Conservation (phyloP, 2,888 invertebrate species). For the Carterocephalus palaemon region DNA sequence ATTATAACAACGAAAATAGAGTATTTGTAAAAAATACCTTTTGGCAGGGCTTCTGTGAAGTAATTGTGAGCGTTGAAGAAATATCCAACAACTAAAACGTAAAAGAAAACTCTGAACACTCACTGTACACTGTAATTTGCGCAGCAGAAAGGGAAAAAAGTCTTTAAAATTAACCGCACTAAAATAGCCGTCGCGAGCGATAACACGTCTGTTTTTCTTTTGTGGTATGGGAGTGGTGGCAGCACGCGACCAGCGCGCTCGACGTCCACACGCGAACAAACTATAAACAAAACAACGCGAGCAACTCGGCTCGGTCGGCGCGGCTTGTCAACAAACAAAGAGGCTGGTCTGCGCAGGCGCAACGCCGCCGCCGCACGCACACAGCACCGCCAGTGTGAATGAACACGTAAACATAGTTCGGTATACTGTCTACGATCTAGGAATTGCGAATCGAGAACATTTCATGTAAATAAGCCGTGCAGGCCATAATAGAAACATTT, state of each 20-base stretch:
- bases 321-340: slow-evolving; percentile 78
- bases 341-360: slow-evolving; percentile 53
- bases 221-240: slow-evolving; percentile 17
- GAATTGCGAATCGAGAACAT: slow-evolving; percentile 24
- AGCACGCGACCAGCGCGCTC: slow-evolving; percentile 47
- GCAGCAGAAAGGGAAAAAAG: slow-evolving; percentile 49
- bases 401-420: slow-evolving; percentile 64
- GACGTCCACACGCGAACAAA: slow-evolving; percentile 53
- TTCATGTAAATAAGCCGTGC: slow-evolving; percentile 6
- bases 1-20: neutral
- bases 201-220: slow-evolving; percentile 44
- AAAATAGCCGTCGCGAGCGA: slow-evolving; percentile 58
- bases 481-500: slow-evolving; percentile 12
- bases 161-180: slow-evolving; percentile 56
- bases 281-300: slow-evolving; percentile 39
- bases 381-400: slow-evolving; percentile 60
- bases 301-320: slow-evolving; percentile 47
- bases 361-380: slow-evolving; percentile 60
- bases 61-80: slow-evolving; percentile 59
- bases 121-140: slow-evolving; percentile 56
- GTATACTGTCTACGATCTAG: slow-evolving; percentile 32
- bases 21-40: slow-evolving; percentile 48
- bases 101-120: slow-evolving; percentile 21
- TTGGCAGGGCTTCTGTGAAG: slow-evolving; percentile 58
- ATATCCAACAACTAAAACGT: slow-evolving; percentile 45